Base-by-base conservation (phyloP, 1,140 invertebrate genomes). In the Drosophila tristis region DNA sequence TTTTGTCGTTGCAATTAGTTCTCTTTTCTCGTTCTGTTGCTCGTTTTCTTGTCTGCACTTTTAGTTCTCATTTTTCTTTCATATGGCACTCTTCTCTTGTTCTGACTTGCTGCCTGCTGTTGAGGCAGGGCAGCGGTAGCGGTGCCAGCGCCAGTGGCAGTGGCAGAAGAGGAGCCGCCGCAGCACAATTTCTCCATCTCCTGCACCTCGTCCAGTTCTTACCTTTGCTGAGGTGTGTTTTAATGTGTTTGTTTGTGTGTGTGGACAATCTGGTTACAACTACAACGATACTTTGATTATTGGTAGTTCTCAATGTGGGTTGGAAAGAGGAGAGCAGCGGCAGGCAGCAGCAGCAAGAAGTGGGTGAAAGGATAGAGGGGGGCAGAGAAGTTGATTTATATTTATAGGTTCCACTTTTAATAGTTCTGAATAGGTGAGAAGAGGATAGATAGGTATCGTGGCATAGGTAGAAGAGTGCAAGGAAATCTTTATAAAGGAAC, bases 1-100 rank as follows among this genome's bases (percentile, higher is more conserved):
- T 87, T 66, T 78, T 82, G 79, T 89, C 84, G 84, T 84, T 87
- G 84, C 84, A 87, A 87, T 84, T 87, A 87, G 84, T 39, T 39
- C 35, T 39, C 35, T 39, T 39, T 87, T 87, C 79, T 82, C 78
- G 70, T 81, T 77, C 57, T 80, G 65, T 67, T 78, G 70, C 53
- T 79, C 57, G 53, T 78, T 74, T 39, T 78, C 68, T 74, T 72
- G 59, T 63, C 60, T 84, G 79, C 72, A 77, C 78, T 85, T 77
- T 75, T 31, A 20, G 35, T 76, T 76, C 54, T 60, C 43, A 53
- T 76, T 68, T 54, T 59, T 56, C 62, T 61, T 72, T 48, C n/a
- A 20, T 20, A 20, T 20, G 20, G 20, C 20, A 20, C 58, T 20
- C 47, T 56, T 31, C 25, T 61, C 55, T 35, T 31, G n/a, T 55